Evolutionary conservation across 2,797 vertebrate genomes (phyloP).

Genomic region (Thripadectes ignobilis): DNA sequence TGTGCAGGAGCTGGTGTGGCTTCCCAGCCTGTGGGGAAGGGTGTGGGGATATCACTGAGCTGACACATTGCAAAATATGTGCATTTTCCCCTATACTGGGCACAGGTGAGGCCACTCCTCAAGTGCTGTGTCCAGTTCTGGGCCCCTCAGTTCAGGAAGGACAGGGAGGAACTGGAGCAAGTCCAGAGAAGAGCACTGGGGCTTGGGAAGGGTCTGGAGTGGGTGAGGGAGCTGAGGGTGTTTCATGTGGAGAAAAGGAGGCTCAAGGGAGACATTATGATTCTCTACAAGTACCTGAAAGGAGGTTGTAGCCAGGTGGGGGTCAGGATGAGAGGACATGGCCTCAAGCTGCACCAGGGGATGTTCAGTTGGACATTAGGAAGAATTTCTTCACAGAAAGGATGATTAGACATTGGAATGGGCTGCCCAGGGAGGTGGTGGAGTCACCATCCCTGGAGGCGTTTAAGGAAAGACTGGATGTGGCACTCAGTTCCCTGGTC

Average conservation of each 20-base stretch:
- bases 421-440: not conserved
- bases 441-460: not conserved
- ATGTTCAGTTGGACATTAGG: not conserved
- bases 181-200: not conserved
- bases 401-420: not conserved
- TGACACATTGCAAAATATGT: not conserved
- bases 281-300: not conserved
- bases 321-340: not conserved
- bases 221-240: not conserved
- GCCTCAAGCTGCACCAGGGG: not conserved
- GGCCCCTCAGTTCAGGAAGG: not conserved
- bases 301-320: too few relatives aligned
- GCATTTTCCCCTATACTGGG: not conserved
- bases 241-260: not conserved
- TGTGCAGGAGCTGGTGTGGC: not conserved
- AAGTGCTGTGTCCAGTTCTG: not conserved
- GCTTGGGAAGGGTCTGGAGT: not conserved
- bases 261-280: not conserved
- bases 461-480: not conserved
- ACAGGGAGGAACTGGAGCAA: not conserved
- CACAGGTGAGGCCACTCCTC: not conserved
- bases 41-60: not conserved
- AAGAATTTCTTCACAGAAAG: not conserved
- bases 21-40: not conserved
- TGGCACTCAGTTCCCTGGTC: not conserved